A percentile compares a stretch with the other conserved stretches of the same genome.
Evolutionary conservation across 2,113 vertebrate genomes (phyloP).

Genomic region (Ivindomyrus marchei): DNA sequence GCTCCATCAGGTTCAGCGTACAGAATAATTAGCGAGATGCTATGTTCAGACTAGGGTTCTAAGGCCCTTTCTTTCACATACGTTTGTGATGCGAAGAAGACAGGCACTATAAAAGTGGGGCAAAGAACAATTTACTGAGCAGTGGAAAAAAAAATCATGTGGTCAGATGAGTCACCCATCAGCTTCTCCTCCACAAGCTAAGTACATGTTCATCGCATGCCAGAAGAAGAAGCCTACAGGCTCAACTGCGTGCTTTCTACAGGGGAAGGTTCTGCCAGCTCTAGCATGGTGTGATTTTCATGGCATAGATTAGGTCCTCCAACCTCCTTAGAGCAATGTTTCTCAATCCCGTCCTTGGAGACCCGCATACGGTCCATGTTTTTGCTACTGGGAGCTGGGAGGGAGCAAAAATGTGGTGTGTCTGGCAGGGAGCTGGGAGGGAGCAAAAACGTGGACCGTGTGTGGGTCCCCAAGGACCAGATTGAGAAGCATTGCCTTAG

Average conservation of each 20-base stretch:
- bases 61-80: background rate
- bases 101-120: background rate
- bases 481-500: background rate
- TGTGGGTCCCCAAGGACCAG: background rate
- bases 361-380: background rate
- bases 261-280: background rate
- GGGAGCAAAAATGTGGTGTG: background rate
- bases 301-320: background rate
- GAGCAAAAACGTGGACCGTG: background rate
- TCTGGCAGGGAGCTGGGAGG: background rate
- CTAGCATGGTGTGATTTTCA: background rate
- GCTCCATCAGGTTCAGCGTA: background rate
- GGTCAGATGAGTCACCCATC: background rate
- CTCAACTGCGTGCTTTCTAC: background rate
- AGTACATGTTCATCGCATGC: background rate
- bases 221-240: background rate
- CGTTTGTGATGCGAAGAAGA: background rate
- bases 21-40: background rate
- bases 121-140: background rate
- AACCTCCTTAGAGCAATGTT: background rate
- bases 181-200: background rate
- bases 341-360: background rate
- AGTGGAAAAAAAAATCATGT: background rate
- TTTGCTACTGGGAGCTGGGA: background rate
- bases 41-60: background rate